Evolutionary conservation across 2,888 invertebrate genomes (phyloP).

Genomic region (Hypomecis punctinalis): DNA sequence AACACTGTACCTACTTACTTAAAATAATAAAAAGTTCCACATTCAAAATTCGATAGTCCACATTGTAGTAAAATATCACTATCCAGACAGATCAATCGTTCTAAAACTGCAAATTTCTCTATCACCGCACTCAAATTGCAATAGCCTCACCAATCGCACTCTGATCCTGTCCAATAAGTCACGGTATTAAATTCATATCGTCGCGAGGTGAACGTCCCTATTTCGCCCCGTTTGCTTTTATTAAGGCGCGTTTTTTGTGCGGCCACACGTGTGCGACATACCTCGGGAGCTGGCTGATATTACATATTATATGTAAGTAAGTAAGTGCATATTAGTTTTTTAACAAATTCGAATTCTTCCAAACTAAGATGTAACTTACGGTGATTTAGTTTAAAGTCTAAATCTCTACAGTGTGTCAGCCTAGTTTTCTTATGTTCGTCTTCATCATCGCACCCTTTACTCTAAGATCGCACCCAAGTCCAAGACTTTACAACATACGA

Average conservation of each 20-base stretch:
- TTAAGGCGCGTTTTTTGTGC: constrained; percentile 82
- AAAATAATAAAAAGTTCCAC: too few relatives aligned
- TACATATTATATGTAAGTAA: constrained; percentile 1
- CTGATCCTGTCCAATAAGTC: constrained; percentile 27
- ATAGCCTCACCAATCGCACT: constrained; percentile 20
- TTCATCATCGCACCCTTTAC: too few relatives aligned
- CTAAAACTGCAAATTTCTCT: background rate
- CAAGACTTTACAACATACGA: too few relatives aligned
- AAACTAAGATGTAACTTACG: too few relatives aligned
- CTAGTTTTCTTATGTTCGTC: too few relatives aligned
- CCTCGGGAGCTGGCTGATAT: constrained; percentile 52
- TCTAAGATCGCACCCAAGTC: too few relatives aligned
- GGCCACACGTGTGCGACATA: constrained; percentile 79
- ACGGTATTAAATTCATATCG: constrained; percentile 35
- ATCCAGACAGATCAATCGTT: background rate
- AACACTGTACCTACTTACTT: too few relatives aligned
- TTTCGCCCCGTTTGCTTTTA: constrained; percentile 77
- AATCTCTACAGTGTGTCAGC: too few relatives aligned
- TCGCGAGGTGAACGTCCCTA: constrained; percentile 53
- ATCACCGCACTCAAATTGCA: constrained; percentile 10
- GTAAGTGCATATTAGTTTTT: background rate
- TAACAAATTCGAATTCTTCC: background rate
- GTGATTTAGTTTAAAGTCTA: too few relatives aligned
- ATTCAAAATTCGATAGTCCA: too few relatives aligned
- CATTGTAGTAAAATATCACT: too few relatives aligned